Conservation (phyloP, 2,797 vertebrate genomes). For the Ceryle rudis region DNA sequence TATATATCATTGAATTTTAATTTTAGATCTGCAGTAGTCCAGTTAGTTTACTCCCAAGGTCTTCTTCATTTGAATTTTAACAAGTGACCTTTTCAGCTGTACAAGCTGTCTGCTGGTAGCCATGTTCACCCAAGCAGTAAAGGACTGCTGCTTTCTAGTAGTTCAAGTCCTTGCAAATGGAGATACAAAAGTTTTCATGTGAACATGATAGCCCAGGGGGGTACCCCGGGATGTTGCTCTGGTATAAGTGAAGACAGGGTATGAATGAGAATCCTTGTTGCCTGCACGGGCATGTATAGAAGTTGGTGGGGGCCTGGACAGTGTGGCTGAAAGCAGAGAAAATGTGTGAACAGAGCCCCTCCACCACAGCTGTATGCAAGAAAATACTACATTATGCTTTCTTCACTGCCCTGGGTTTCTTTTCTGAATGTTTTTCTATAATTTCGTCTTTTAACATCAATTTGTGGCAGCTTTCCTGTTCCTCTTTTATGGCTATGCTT, state of each 20-base stretch:
- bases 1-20: background rate
- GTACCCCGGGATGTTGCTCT: background rate
- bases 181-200: background rate
- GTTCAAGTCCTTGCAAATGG: background rate
- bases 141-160: background rate
- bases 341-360: background rate
- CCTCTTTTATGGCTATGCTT: background rate
- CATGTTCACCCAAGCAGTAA: background rate
- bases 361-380: background rate
- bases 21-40: background rate
- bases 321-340: background rate
- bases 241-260: background rate
- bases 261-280: background rate
- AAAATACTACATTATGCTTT: background rate
- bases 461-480: background rate
- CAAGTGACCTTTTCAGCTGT: background rate
- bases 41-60: background rate
- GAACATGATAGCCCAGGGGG: accelerated
- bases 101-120: background rate
- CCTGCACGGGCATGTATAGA: accelerated
- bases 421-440: background rate
- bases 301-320: background rate
- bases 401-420: background rate
- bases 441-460: background rate
- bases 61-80: background rate